These are phyloP conservation scores for Acromyrmex heyeri DNA, from an alignment of 1,140 invertebrate species.

Conservation along the genomic window DNA sequence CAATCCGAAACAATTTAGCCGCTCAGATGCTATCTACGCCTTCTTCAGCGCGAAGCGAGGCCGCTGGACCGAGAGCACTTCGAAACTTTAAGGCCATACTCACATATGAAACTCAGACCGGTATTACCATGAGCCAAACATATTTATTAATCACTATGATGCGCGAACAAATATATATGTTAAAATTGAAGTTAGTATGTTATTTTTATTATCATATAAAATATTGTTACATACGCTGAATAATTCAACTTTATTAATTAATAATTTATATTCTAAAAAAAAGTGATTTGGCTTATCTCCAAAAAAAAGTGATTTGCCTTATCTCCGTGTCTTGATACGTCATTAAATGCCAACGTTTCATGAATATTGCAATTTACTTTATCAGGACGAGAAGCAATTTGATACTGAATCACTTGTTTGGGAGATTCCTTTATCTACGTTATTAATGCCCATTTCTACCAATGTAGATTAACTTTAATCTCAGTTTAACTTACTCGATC, in stretches of 20 bases:
- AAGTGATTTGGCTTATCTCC: too few species aligned
- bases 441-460: too few species aligned
- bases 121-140: background rate
- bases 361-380: too few species aligned
- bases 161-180: background rate
- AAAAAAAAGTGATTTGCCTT: too few species aligned
- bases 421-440: too few species aligned
- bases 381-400: too few species aligned
- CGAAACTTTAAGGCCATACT: constrained; percentile 40
- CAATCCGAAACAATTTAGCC: constrained; percentile 86
- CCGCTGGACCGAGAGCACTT: constrained; percentile 23
- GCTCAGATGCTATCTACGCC: constrained; percentile 81
- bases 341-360: too few species aligned
- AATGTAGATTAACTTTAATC: too few species aligned
- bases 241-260: background rate
- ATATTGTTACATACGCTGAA: background rate
- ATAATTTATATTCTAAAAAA: background rate
- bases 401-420: too few species aligned
- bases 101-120: constrained; percentile 41
- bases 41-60: constrained; percentile 52
- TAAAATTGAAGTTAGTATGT: background rate
- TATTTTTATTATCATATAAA: background rate
- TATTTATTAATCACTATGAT: background rate
- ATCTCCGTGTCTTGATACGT: too few species aligned
- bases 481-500: too few species aligned